A percentile compares a stretch with the other conserved stretches of the same genome.
Conservation (phyloP, 1,140 invertebrate species). For the Diorhabda elongata region DNA sequence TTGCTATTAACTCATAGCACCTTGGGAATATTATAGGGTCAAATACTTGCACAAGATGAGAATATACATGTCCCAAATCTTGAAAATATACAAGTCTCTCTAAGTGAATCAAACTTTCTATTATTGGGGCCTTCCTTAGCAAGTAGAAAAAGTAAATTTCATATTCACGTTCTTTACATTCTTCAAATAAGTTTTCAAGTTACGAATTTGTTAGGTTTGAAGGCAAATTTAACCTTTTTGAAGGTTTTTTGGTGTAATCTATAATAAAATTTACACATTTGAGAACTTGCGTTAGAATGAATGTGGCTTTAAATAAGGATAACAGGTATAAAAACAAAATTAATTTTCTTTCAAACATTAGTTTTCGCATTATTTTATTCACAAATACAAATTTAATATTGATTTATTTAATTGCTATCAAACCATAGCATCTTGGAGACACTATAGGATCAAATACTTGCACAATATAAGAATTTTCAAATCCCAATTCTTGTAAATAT, state of each 20-base stretch:
- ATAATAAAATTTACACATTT: conserved; percentile 55
- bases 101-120: conserved; percentile 80
- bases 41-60: conserved; percentile 69
- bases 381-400: neutral
- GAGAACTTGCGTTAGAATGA: too few relatives aligned
- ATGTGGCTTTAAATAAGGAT: too few relatives aligned
- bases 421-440: conserved; percentile 72
- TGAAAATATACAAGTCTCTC: conserved; percentile 78
- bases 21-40: conserved; percentile 72
- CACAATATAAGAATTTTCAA: conserved; percentile 61
- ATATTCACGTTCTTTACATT: conserved; percentile 53
- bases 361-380: too few relatives aligned
- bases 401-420: conserved; percentile 55
- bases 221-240: conserved; percentile 52
- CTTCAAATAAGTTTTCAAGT: conserved; percentile 47
- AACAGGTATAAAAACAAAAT: too few relatives aligned
- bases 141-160: conserved; percentile 78
- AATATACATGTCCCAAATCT: conserved; percentile 60
- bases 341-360: too few relatives aligned
- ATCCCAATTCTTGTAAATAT: conserved; percentile 68
- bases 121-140: conserved; percentile 73
- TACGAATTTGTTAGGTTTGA: conserved; percentile 43
- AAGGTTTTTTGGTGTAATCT: conserved; percentile 63
- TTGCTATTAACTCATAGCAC: conserved; percentile 67
- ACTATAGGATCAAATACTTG: conserved; percentile 71